phyloP scores from a whole-genome alignment of 1,140 invertebrate species.

The Chlorops oryzae region DNA sequence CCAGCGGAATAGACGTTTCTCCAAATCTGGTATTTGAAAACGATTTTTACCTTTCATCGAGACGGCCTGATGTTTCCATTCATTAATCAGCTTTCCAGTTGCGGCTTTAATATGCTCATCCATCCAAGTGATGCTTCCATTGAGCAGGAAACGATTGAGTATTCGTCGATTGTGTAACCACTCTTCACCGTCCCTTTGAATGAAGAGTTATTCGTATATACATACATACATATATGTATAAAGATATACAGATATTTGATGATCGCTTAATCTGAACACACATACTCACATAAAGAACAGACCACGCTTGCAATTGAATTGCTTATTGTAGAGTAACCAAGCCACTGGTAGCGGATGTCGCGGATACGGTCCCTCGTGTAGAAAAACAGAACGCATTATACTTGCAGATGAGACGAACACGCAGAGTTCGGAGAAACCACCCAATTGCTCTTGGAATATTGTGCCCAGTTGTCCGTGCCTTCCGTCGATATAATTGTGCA shows the following conservation, averaged over 20 bases:
- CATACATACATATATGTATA: slow-evolving; percentile 1
- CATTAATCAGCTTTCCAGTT: slow-evolving; percentile 25
- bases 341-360: slow-evolving; percentile 73
- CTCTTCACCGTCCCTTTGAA: slow-evolving; percentile 65
- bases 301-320: slow-evolving; percentile 64
- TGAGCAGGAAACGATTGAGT: slow-evolving; percentile 67
- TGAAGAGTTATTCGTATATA: slow-evolving; percentile 11
- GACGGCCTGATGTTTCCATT: slow-evolving; percentile 8
- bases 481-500: slow-evolving; percentile 68
- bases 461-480: slow-evolving; percentile 67
- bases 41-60: slow-evolving; percentile 17
- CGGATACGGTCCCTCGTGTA: slow-evolving; percentile 71
- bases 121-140: slow-evolving; percentile 47
- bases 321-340: slow-evolving; percentile 73
- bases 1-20: slow-evolving; percentile 66
- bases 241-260: slow-evolving; percentile 2
- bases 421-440: slow-evolving; percentile 54
- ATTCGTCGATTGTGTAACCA: slow-evolving; percentile 65
- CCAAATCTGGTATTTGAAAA: slow-evolving; percentile 51
- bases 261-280: background rate
- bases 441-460: slow-evolving; percentile 66
- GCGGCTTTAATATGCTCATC: slow-evolving; percentile 38
- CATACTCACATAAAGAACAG: slow-evolving; percentile 76
- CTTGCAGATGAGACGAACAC: slow-evolving; percentile 59
- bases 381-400: slow-evolving; percentile 65